Percentiles rank a stretch among this genome's conserved stretches.
phyloP scores from a whole-genome alignment of 2,888 invertebrate species.

The Oxyscelio sp. region DNA sequence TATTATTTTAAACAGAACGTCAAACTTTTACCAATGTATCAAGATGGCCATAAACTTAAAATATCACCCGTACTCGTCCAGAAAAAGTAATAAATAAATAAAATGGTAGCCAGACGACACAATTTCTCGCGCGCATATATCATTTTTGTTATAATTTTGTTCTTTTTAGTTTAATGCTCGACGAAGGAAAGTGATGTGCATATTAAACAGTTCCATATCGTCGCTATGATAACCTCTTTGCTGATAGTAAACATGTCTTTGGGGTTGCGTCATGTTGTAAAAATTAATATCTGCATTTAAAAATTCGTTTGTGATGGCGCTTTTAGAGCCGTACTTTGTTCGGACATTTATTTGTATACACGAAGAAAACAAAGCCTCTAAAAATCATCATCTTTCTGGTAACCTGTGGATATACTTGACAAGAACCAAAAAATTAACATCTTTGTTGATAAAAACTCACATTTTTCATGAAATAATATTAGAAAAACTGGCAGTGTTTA shows the following conservation, averaged over 20 bases:
- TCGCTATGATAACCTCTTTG: slow-evolving; percentile 20
- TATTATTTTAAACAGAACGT: no score
- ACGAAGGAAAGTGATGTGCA: slow-evolving; percentile 28
- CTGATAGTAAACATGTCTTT: slow-evolving; percentile 16
- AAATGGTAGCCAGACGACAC: slow-evolving; percentile 18
- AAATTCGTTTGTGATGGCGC: not conserved
- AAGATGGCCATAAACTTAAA: slow-evolving; percentile 33
- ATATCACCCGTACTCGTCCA: not conserved
- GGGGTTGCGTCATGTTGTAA: slow-evolving; percentile 20
- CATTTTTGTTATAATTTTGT: slow-evolving; percentile 18
- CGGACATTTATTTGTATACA: no score
- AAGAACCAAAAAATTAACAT: no score
- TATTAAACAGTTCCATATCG: slow-evolving; percentile 45
- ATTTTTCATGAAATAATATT: no score
- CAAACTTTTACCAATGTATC: no score
- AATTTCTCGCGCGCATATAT: slow-evolving; percentile 28
- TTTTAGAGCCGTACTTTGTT: slow-evolving; percentile 2
- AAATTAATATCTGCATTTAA: slow-evolving; percentile 23
- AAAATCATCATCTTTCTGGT: no score
- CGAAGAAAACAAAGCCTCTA: no score
- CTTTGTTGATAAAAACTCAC: no score
- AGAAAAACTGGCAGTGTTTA: no score
- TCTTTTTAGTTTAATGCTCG: not conserved
- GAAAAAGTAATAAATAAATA: slow-evolving; percentile 4
- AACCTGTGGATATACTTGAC: no score